These are phyloP conservation scores for Sylvilagus bachmani DNA, from an alignment of 2,113 vertebrate species.

Conservation along the genomic window DNA sequence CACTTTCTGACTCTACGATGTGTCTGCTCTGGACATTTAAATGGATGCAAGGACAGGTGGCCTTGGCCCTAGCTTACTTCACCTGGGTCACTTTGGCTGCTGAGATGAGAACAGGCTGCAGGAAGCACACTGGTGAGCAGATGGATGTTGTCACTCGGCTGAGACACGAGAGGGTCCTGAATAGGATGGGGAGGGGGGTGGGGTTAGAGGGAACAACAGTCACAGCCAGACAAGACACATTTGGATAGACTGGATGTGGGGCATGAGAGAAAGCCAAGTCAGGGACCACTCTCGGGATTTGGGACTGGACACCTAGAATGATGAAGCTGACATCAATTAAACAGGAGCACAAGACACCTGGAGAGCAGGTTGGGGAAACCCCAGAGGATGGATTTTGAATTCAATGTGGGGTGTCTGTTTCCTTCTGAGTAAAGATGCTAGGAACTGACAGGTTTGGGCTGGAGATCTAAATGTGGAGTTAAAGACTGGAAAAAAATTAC, in stretches of 20 bases:
- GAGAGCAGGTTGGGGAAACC: not conserved
- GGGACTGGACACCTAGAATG: not conserved
- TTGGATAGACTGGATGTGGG: not conserved
- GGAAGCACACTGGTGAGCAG: not conserved
- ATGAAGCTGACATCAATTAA: not conserved
- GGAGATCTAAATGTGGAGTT: not conserved
- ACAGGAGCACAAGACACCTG: not conserved
- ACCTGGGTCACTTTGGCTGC: not conserved
- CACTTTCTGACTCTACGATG: not conserved
- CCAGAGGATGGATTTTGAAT: not conserved
- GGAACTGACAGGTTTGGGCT: not conserved
- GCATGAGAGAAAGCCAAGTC: not conserved
- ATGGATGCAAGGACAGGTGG: not conserved
- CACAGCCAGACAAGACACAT: not conserved
- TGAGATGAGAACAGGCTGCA: not conserved
- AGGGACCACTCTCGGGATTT: not conserved
- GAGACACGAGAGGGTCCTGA: not conserved
- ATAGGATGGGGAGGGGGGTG: not conserved
- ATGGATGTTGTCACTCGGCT: not conserved
- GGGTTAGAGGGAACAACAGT: not conserved
- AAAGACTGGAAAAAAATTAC: not conserved
- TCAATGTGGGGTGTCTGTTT: not conserved
- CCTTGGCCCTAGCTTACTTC: not conserved
- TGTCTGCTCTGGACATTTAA: not conserved
- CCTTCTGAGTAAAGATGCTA: not conserved